These are phyloP conservation scores for Chiloscyllium plagiosum DNA, from an alignment of 2,113 vertebrate genomes.

Conservation along the genomic window DNA sequence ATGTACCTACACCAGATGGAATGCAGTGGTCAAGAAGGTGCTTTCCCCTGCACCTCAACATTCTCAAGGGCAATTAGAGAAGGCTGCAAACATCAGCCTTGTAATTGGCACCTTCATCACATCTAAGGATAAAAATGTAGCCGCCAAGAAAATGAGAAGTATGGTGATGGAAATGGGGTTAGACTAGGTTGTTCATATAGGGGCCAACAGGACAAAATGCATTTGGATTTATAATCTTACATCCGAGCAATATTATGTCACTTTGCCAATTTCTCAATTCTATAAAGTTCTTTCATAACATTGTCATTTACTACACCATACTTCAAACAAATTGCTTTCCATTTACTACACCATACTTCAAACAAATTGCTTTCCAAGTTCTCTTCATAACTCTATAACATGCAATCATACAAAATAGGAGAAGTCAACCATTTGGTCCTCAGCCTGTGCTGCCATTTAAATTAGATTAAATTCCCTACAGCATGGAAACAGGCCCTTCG, in stretches of 20 bases:
- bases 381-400: background rate
- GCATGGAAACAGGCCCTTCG: too few relatives aligned
- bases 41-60: background rate
- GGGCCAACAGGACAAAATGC: background rate
- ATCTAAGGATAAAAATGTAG: background rate
- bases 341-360: background rate
- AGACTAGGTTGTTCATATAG: background rate
- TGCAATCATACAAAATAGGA: too few relatives aligned
- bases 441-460: too few relatives aligned
- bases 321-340: background rate
- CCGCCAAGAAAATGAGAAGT: background rate
- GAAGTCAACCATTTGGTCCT: too few relatives aligned
- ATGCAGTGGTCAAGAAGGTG: background rate
- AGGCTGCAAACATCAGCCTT: background rate
- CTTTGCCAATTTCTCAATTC: background rate
- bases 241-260: too few relatives aligned
- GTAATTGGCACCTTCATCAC: background rate
- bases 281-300: background rate
- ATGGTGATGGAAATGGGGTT: background rate
- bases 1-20: background rate
- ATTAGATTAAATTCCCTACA: too few relatives aligned
- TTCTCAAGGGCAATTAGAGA: background rate
- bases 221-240: too few relatives aligned
- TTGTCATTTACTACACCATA: background rate
- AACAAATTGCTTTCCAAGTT: background rate